Percentiles rank a stretch among this genome's conserved stretches.
These are phyloP conservation scores for Drosophila rubida DNA, from an alignment of 2,888 invertebrate genomes.

Conservation along the genomic window DNA sequence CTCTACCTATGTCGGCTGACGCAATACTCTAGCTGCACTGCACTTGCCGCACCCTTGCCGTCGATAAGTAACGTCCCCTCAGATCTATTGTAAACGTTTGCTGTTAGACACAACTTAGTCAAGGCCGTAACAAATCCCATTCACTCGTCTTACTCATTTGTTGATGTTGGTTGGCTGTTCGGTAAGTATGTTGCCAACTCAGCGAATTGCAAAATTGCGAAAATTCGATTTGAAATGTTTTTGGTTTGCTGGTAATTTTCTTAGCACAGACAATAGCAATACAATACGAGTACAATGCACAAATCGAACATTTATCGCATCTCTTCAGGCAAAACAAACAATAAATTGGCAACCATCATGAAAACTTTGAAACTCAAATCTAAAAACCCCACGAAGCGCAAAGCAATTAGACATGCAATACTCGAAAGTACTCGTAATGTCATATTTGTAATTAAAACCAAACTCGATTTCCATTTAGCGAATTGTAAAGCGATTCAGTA, in stretches of 20 bases:
- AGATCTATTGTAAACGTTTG: slow-evolving; percentile 42
- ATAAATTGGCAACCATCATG: slow-evolving; percentile 75
- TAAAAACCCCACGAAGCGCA: slow-evolving; percentile 64
- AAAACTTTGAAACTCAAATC: slow-evolving; percentile 45
- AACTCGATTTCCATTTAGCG: slow-evolving; percentile 31
- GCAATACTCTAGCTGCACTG: slow-evolving; percentile 11
- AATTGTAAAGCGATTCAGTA: slow-evolving; percentile 22
- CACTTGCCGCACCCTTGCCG: slow-evolving; percentile 15
- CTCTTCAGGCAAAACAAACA: slow-evolving; percentile 53
- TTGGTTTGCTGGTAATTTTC: slow-evolving; percentile 55
- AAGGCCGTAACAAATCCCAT: slow-evolving; percentile 74
- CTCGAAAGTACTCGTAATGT: slow-evolving; percentile 72
- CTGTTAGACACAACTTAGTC: slow-evolving; percentile 42
- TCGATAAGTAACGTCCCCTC: background rate
- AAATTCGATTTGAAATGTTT: slow-evolving; percentile 44
- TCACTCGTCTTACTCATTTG: slow-evolving; percentile 61
- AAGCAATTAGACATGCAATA: slow-evolving; percentile 81
- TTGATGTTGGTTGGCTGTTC: slow-evolving; percentile 2
- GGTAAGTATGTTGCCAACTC: slow-evolving; percentile 22
- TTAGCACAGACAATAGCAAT: slow-evolving; percentile 17
- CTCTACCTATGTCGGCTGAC: slow-evolving; percentile 21
- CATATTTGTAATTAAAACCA: slow-evolving; percentile 77
- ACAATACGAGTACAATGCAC: slow-evolving; percentile 8
- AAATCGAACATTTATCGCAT: slow-evolving; percentile 45
- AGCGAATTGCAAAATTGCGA: slow-evolving; percentile 46